Evolutionary conservation across 2,797 vertebrate species (phyloP).

Genomic region (Ambastaia sidthimunki): DNA sequence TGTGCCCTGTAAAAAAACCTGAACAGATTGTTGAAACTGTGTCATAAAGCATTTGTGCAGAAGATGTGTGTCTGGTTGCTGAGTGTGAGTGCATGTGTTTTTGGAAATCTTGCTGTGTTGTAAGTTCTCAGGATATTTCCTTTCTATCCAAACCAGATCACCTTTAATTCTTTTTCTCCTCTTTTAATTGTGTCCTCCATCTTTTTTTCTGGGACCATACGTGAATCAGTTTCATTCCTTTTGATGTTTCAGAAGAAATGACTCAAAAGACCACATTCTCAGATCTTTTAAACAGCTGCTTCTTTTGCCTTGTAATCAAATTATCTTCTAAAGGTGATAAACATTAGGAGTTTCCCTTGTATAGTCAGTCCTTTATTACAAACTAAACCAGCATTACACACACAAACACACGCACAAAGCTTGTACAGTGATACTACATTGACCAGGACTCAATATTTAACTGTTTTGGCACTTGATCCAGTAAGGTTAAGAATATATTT

Average conservation of each 20-base stretch:
- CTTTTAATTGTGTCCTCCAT: background rate
- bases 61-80: slow-evolving; percentile 27
- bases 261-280: slow-evolving; percentile 24
- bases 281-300: slow-evolving; percentile 15
- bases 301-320: slow-evolving; percentile 5
- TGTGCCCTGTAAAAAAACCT: slow-evolving; percentile 51
- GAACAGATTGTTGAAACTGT: background rate
- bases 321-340: background rate
- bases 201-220: slow-evolving; percentile 51
- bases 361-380: slow-evolving; percentile 13
- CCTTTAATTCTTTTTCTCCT: slow-evolving; percentile 1
- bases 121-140: slow-evolving; percentile 51
- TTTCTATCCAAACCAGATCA: slow-evolving; percentile 50
- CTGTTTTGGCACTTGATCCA: slow-evolving; percentile 36
- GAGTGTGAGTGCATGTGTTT: slow-evolving; percentile 24
- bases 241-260: slow-evolving; percentile 12
- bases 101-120: slow-evolving; percentile 37
- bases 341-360: slow-evolving; percentile 19
- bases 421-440: slow-evolving; percentile 47
- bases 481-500: background rate
- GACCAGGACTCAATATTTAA: slow-evolving; percentile 8
- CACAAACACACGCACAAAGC: slow-evolving; percentile 36
- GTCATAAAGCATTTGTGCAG: slow-evolving; percentile 5
- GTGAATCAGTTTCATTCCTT: slow-evolving; percentile 38
- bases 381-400: slow-evolving; percentile 52